Base-by-base conservation (phyloP, 2,888 invertebrate genomes). In the Neoascia interrupta region DNA sequence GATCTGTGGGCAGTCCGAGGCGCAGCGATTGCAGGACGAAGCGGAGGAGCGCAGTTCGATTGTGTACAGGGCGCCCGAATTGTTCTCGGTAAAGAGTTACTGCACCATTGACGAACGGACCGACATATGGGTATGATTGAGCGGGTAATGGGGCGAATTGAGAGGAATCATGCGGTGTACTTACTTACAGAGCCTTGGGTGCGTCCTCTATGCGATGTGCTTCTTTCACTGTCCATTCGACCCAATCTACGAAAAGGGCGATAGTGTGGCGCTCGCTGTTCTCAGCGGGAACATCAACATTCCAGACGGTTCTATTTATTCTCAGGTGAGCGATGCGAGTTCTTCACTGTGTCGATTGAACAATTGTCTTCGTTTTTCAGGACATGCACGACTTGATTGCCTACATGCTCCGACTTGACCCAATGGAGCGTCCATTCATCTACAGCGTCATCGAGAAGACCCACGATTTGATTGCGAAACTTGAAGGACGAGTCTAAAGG, bases 141-240 rank as follows among this genome's bases (percentile, higher is more conserved):
- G 21, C 1, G n/a, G 3, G 11, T 18, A 5, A 4, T 5, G 5
- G 15, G 1, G n/a, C 5, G 8, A 3, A 10, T 1, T 4, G n/a
- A n/a, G n/a, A n/a, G n/a, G n/a, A n/a, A 2, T 13, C 23, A 69
- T 43, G 13, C 31, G 28, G 16, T 11, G n/a, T 15, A 76, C 68
- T 79, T 70, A 82, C 58, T 88, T 83, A 85, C 93, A 96, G 88
- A 95, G 95, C 61, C 89, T 96, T 81, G 97, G 96, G 10, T 97
- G 96, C 88, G 90, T 95, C 72, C 89, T 97, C 18, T 96, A 95
- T 88, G 96, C 96, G 0, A 90, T 96, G 89, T 94, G 95, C 84
- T 96, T 93, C 85, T 94, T 94, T 84, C 94, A 94, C 86, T 95
- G 95, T 37, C 96, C 96, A 0, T 97, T 94, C 87, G 96, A 97